Evolutionary conservation across 2,113 vertebrate genomes (phyloP).

Genomic region (Tetraodon nigroviridis): DNA sequence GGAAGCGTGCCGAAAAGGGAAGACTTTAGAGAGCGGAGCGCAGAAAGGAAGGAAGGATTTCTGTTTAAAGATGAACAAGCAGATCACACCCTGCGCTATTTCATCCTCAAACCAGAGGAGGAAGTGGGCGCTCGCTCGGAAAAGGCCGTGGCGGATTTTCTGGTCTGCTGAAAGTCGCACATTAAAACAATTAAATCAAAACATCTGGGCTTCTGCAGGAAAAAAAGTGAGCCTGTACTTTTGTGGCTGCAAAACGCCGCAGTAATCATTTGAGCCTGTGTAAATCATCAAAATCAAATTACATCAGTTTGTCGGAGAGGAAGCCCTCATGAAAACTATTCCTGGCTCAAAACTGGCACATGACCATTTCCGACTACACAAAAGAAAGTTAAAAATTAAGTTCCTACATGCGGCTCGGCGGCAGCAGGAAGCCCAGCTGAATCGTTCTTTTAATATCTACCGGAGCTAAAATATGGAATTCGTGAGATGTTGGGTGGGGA

Average conservation of each 20-base stretch:
- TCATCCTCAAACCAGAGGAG: slow-evolving; percentile 6
- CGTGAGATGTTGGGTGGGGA: background rate
- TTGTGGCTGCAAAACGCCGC: background rate
- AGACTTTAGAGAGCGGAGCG: slow-evolving; percentile 25
- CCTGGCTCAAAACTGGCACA: slow-evolving; percentile 7
- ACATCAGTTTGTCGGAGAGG: slow-evolving; percentile 6
- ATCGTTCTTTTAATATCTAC: background rate
- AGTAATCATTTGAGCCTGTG: background rate
- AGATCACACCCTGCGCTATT: slow-evolving; percentile 25
- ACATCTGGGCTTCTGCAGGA: background rate
- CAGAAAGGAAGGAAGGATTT: slow-evolving; percentile 45
- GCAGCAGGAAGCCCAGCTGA: background rate
- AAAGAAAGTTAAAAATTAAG: background rate
- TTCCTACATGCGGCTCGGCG: background rate
- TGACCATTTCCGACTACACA: background rate
- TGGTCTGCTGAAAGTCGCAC: slow-evolving; percentile 14
- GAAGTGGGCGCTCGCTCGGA: background rate
- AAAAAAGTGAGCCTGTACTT: background rate
- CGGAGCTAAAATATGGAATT: background rate
- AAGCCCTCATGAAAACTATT: slow-evolving; percentile 11
- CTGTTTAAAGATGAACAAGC: slow-evolving; percentile 36
- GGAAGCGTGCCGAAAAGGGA: slow-evolving; percentile 21
- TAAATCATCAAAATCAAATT: background rate
- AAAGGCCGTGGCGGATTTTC: slow-evolving; percentile 15
- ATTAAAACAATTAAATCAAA: background rate